Base-by-base conservation (phyloP, 2,113 vertebrate species). In the Myotis yumanensis region DNA sequence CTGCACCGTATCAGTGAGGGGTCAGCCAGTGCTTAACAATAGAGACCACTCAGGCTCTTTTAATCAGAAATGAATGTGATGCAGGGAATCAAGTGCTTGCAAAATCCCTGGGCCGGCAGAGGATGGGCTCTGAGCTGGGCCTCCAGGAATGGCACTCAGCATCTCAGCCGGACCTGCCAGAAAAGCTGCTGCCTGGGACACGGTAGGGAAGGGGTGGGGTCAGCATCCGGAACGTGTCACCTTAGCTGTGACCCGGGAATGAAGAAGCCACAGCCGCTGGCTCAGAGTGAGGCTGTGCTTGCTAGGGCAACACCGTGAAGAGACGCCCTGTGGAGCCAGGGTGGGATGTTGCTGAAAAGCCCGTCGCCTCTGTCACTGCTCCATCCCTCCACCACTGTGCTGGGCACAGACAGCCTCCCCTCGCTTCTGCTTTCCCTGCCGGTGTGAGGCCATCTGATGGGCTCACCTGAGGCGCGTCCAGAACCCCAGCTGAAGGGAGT, bases 21-120 rank as follows among this genome's bases (percentile, higher is more conserved):
- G 93, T 96, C 95, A 77, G 76, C 73, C 80, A 7, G 85, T n/a
- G 32, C 59, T 93, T 72, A 76, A 69, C 84, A 35, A 32, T 5
- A 40, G 94, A 89, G 75, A 95, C 25, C 66, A 40, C 64, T 80
- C 6, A 2, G 79, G 81, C 75, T 76, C 32, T 62, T 85, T 87
- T 40, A 87, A 85, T 75, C 68, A 57, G 46, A 77, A 69, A 32
- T 32, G 43, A 43, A 35, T 28, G 59, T 11, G 16, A 66, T 3
- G 4, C 71, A 32, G n/a, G 71, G 28, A 40, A 20, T 32, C 25
- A 2, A 46, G 23, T 64, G 68, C 22, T 37, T 28, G 0, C 11
- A 20, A 4, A 62, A 59, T 25, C 66, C 14, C 11, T 25, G 62
- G 62, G 73, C 40, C 52, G 23, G 12, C 12, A 6, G 66, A 40